Evolutionary conservation across 1,140 invertebrate species (phyloP), one percentile per base, ranked within the genome.

Genomic region (Drosophila repleta): DNA sequence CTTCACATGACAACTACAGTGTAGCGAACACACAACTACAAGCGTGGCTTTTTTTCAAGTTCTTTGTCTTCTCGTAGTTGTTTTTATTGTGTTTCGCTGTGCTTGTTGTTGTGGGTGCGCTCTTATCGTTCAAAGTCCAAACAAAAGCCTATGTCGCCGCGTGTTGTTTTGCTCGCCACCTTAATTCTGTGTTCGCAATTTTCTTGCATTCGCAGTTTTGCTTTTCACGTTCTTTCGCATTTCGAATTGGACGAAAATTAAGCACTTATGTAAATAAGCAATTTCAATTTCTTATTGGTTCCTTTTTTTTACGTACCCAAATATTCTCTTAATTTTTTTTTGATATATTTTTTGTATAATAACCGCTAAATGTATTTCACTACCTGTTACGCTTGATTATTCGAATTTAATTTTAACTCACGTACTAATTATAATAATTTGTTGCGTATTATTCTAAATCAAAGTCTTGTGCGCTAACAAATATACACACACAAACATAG

Each of bases 111-210:
- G 45, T 67, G 66, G 66, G 61, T 71, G 55, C 75, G 61, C 52
- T 74, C 79, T 88, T 88, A 88, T 88, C 83, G 83, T 89, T 51
- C 83, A 88, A 88, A 88, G 83, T 88, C 83, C 83, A 76, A 67
- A 64, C 41, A 74, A 82, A 83, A 83, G 55, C 66, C 29, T 68
- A 68, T 21, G 55, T 53, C 46, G 58, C 52, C 66, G 63, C 74
- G 74, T 76, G 67, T 87, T 53, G 48, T 66, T 53, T 56, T 60
- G 17, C 26, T 51, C 32, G 57, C 45, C 24, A 61, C 21, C 41
- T 73, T 61, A 43, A 37, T 24, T 63, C 17, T 57, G 37, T 43
- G 43, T 53, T 61, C 73, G 45, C 51, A 68, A 49, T 41, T 71
- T 52, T 51, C 37, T 17, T 51, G 55, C 65, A 61, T 62, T 49